phyloP scores from a whole-genome alignment of 2,888 invertebrate genomes.

The Tenthredo amoena region DNA sequence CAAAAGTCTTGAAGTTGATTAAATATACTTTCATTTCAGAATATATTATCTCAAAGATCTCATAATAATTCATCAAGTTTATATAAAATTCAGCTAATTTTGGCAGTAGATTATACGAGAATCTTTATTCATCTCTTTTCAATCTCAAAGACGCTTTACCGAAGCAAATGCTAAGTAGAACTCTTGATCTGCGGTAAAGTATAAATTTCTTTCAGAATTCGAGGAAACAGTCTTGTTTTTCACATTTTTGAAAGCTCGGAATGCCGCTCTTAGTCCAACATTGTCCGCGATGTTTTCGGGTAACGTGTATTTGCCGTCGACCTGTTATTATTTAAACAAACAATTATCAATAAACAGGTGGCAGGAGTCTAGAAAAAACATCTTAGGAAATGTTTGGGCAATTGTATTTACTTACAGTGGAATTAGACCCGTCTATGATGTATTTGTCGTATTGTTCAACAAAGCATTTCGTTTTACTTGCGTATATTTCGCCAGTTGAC shows the following conservation, averaged over 20 bases:
- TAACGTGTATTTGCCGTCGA: constrained; percentile 31
- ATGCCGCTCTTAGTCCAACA: constrained; percentile 46
- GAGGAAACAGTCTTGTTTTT: background rate
- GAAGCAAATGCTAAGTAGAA: constrained; percentile 42
- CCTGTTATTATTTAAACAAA: constrained; percentile 3
- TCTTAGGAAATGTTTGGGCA: background rate
- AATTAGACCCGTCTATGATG: background rate
- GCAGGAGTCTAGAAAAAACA: background rate
- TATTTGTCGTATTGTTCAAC: constrained; percentile 32
- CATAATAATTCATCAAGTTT: background rate
- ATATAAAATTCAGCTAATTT: background rate
- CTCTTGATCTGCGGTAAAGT: constrained; percentile 22
- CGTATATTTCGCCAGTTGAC: constrained; percentile 17
- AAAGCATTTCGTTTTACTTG: constrained; percentile 31
- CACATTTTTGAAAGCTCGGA: constrained; percentile 20
- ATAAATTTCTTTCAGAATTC: background rate
- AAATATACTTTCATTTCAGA: background rate
- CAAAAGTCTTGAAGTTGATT: background rate
- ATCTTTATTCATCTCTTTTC: background rate
- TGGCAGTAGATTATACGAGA: background rate
- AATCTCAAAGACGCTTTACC: background rate
- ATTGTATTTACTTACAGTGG: background rate
- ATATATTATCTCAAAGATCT: background rate
- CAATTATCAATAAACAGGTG: background rate
- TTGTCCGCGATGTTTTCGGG: constrained; percentile 36